phyloP scores from a whole-genome alignment of 2,113 vertebrate species.

The Pimephales promelas region DNA sequence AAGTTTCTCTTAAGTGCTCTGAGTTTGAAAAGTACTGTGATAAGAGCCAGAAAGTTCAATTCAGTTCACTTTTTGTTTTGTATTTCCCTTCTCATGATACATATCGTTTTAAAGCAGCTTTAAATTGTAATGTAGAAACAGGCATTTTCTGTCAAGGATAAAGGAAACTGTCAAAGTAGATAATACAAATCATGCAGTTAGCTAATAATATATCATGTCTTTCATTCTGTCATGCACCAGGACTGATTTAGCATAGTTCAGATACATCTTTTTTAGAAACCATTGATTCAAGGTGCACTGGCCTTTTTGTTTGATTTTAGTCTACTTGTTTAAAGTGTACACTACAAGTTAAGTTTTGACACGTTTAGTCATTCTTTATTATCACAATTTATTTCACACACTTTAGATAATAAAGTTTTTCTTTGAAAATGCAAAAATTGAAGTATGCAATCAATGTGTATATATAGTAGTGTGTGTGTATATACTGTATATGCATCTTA shows the following conservation, averaged over 20 bases:
- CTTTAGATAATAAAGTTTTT: not conserved
- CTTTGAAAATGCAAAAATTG: too few relatives aligned
- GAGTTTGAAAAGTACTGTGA: conserved; percentile 20
- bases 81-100: too few relatives aligned
- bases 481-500: too few relatives aligned
- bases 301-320: not conserved
- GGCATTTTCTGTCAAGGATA: too few relatives aligned
- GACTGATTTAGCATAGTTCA: not conserved
- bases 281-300: not conserved
- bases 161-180: too few relatives aligned
- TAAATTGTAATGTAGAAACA: too few relatives aligned
- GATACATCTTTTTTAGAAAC: not conserved
- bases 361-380: not conserved
- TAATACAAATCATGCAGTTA: too few relatives aligned
- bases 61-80: too few relatives aligned
- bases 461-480: too few relatives aligned
- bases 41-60: conserved; percentile 9
- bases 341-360: not conserved
- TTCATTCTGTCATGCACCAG: not conserved
- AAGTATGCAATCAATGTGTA: too few relatives aligned
- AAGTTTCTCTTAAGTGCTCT: conserved; percentile 18
- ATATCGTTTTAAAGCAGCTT: too few relatives aligned
- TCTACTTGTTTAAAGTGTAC: conserved; percentile 15
- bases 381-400: not conserved
- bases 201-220: not conserved